phyloP scores from a whole-genome alignment of 2,888 invertebrate species.

The Chloroclystis v-ata region DNA sequence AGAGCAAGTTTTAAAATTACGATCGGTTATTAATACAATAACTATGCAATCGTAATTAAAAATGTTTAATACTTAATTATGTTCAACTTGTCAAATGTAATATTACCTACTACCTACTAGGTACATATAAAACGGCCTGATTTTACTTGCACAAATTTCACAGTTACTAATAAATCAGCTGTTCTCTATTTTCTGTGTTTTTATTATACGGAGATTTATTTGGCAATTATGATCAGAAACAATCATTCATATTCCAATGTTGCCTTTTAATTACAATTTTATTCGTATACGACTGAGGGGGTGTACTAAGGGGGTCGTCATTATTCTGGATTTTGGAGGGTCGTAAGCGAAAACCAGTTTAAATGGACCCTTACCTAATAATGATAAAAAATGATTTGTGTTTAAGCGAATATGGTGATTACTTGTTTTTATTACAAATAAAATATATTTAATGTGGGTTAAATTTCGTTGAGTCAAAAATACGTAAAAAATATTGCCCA shows the following conservation, averaged over 20 bases:
- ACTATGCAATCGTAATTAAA: no score
- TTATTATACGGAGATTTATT: constrained; percentile 24
- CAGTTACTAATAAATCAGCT: constrained; percentile 8
- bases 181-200: constrained; percentile 8
- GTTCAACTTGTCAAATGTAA: no score
- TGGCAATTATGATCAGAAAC: constrained; percentile 19
- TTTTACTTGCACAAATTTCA: no score
- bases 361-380: constrained; percentile 1
- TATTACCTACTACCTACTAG: no score
- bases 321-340: constrained; percentile 5
- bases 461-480: no score
- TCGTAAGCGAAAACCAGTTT: not conserved
- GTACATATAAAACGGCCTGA: no score
- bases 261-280: constrained; percentile 15
- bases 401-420: not conserved
- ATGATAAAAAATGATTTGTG: constrained; percentile 1
- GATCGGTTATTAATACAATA: no score
- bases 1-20: no score
- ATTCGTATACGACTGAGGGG: constrained; percentile 14
- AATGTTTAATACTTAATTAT: no score
- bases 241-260: constrained; percentile 22
- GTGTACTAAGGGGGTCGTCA: constrained; percentile 1
- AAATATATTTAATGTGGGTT: no score
- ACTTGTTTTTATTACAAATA: not conserved
- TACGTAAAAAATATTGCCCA: no score